These are phyloP conservation scores for Mus minutoides DNA, from an alignment of 2,797 vertebrate genomes.

Conservation along the genomic window DNA sequence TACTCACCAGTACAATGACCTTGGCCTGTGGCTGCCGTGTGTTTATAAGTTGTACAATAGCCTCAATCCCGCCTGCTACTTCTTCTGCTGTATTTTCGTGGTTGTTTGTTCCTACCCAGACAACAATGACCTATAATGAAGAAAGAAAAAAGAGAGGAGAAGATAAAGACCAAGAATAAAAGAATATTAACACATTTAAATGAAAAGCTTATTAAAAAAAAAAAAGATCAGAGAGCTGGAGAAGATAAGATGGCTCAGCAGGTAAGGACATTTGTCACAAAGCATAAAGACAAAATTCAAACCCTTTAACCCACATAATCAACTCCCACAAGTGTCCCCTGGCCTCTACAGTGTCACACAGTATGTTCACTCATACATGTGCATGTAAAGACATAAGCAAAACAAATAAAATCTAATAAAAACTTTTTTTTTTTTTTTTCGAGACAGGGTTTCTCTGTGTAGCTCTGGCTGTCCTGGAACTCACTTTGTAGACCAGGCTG, in stretches of 20 bases:
- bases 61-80: constrained; percentile 95
- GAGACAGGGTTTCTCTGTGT: too few relatives aligned
- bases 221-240: background rate
- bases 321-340: background rate
- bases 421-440: too few relatives aligned
- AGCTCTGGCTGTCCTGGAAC: too few relatives aligned
- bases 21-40: constrained; percentile 94
- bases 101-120: constrained; percentile 99
- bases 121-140: constrained; percentile 92
- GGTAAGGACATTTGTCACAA: background rate
- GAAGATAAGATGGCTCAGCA: background rate
- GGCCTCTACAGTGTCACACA: background rate
- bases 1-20: constrained; percentile 95
- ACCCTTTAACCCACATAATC: background rate
- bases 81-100: constrained; percentile 96
- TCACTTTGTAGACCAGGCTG: too few relatives aligned
- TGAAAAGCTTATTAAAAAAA: background rate
- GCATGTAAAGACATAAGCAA: background rate
- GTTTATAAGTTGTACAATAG: constrained; percentile 93
- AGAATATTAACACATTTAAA: background rate
- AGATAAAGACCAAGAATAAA: constrained; percentile 48
- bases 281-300: background rate
- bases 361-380: background rate
- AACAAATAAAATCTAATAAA: background rate
- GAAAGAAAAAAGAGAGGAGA: background rate